phyloP scores from a whole-genome alignment of 2,797 vertebrate genomes.

The Semaprochilodus insignis region DNA sequence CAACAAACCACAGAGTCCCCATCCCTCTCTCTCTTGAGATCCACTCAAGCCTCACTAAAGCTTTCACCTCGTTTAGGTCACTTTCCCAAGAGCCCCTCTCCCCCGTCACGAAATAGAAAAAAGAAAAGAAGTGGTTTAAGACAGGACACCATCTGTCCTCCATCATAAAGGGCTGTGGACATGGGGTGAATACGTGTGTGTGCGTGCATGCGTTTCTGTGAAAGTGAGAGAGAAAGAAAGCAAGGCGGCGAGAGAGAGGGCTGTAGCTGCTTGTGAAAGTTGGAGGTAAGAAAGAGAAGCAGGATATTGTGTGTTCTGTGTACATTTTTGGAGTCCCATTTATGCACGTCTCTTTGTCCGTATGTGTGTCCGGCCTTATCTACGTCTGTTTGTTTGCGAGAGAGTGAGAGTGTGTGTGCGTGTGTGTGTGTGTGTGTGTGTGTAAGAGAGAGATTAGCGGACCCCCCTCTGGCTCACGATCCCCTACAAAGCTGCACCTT shows the following conservation, averaged over 20 bases:
- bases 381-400: conserved; percentile 37
- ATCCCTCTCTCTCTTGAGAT: conserved; percentile 66
- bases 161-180: conserved; percentile 85
- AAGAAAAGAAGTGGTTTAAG: conserved; percentile 86
- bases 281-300: conserved; percentile 30
- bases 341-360: conserved; percentile 31
- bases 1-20: conserved; percentile 56
- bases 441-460: conserved; percentile 54
- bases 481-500: conserved; percentile 62
- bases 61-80: conserved; percentile 86
- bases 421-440: conserved; percentile 39
- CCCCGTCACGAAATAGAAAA: conserved; percentile 62
- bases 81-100: conserved; percentile 93
- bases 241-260: conserved; percentile 28
- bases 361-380: conserved; percentile 20
- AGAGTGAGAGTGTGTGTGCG: conserved; percentile 34
- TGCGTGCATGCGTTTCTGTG: conserved; percentile 23
- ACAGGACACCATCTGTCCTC: conserved; percentile 92
- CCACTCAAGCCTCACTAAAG: conserved; percentile 91
- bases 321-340: conserved; percentile 16
- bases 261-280: conserved; percentile 25
- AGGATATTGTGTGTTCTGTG: neutral
- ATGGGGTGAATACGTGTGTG: conserved; percentile 59
- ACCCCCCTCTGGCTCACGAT: conserved; percentile 56
- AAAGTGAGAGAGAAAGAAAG: conserved; percentile 36